Base-by-base conservation (phyloP, 1,140 invertebrate species). In the Acromyrmex heyeri region DNA sequence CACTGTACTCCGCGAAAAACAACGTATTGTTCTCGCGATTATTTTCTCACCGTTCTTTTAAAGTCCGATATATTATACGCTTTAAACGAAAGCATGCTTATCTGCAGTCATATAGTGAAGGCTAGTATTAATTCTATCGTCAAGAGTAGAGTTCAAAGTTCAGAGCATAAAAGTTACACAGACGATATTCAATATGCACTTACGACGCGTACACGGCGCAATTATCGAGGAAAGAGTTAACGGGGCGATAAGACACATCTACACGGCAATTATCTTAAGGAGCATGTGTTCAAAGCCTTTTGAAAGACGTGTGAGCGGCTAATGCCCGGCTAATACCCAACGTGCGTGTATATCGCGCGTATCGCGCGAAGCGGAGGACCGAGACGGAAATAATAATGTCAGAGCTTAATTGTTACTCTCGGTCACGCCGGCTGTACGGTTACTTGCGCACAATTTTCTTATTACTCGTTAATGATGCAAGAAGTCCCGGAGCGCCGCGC, bases 391-490 rank as follows among this genome's bases (percentile, higher is more conserved):
- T 88, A 88, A 90, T 87, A 90, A 90, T 53, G 90, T 86, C 89
- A 82, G 87, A 59, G 83, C 72, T 91, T 90, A 88, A 91, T 91
- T 86, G 90, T 88, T 85, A 53, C 89, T 70, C 82, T 79, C 83
- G 62, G 73, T 70, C 59, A 76, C 48, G 73, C 77, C 16, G 69
- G 73, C 76, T 90, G 62, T 86, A 90, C 86, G 86, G 64, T 91
- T 91, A 91, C 82, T 87, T 64, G 89, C 69, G 73, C 79, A 70
- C 90, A 90, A 88, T 91, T 91, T 90, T 91, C 90, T 91, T 90
- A 91, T 88, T 91, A 88, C 87, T 89, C 87, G 90, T 91, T 91
- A 90, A 91, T 91, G 90, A 91, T 82, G 89, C 90, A 90, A 91
- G 78, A 87, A 91, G 75, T 81, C 69, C 27, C 89, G 79, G 69